These are phyloP conservation scores for Trypoxylon attenuatum DNA, from an alignment of 2,888 invertebrate genomes.

Conservation along the genomic window DNA sequence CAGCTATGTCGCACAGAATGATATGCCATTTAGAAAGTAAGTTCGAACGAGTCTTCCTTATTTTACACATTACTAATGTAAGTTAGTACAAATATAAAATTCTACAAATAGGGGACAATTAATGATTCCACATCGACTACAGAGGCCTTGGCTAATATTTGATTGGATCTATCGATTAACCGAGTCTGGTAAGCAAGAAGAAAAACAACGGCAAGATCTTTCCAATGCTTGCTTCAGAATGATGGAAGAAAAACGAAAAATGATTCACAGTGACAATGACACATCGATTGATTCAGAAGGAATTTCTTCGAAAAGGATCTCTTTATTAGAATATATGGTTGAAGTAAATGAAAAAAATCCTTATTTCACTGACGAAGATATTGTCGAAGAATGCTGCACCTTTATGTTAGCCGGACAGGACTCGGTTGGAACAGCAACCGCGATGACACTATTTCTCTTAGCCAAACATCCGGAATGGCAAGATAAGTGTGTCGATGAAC, in stretches of 20 bases:
- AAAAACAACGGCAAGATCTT: slow-evolving; percentile 72
- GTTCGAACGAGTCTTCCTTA: slow-evolving; percentile 29
- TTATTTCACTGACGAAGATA: slow-evolving; percentile 77
- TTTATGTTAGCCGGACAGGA: slow-evolving; percentile 82
- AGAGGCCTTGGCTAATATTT: slow-evolving; percentile 78
- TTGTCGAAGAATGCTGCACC: slow-evolving; percentile 79
- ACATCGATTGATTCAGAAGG: background rate
- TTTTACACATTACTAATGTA: background rate
- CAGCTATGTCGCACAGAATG: slow-evolving; percentile 38
- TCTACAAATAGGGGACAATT: slow-evolving; percentile 75
- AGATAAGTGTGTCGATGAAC: slow-evolving; percentile 60
- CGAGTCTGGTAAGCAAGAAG: slow-evolving; percentile 75
- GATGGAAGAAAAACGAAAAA: slow-evolving; percentile 54
- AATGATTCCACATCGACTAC: slow-evolving; percentile 75
- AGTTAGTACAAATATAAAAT: background rate
- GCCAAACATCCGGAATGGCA: slow-evolving; percentile 77
- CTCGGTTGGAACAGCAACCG: slow-evolving; percentile 78
- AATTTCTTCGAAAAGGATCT: slow-evolving; percentile 20
- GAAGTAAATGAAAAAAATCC: slow-evolving; percentile 76
- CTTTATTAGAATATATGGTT: slow-evolving; percentile 77
- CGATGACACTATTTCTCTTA: slow-evolving; percentile 77
- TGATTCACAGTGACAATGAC: slow-evolving; percentile 6
- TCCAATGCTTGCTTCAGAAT: slow-evolving; percentile 55
- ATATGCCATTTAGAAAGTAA: slow-evolving; percentile 79
- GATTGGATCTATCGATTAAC: slow-evolving; percentile 77